These are phyloP conservation scores for Ophiodon elongatus DNA, from an alignment of 2,113 vertebrate genomes.

Conservation along the genomic window DNA sequence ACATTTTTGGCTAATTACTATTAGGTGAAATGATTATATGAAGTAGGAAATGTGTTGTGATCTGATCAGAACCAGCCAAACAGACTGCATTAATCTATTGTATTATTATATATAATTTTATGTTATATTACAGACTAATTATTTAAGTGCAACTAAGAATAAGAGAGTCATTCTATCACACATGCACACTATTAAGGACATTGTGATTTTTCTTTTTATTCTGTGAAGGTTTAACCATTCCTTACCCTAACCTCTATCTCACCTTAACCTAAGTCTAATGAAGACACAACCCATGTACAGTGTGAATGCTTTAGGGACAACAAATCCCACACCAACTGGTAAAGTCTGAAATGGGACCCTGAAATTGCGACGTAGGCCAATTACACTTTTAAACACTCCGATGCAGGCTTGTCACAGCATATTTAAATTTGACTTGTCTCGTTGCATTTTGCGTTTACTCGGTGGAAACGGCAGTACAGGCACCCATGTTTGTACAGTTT, in stretches of 20 bases:
- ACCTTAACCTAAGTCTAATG: neutral
- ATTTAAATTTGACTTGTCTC: neutral
- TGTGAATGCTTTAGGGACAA: neutral
- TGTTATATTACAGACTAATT: neutral
- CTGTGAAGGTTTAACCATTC: neutral
- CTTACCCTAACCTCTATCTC: neutral
- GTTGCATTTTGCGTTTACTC: neutral
- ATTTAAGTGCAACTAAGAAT: neutral
- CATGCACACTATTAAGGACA: neutral
- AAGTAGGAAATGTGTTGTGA: neutral
- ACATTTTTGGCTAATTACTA: neutral
- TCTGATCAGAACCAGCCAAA: neutral
- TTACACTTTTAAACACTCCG: neutral
- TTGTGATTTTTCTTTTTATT: neutral
- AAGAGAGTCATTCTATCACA: neutral
- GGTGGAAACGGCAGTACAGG: neutral
- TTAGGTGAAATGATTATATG: neutral
- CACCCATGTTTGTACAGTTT: neutral
- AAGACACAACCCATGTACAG: neutral
- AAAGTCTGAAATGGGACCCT: neutral
- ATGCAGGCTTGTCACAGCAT: neutral
- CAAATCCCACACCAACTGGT: neutral
- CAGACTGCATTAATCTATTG: neutral
- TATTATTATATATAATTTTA: no score
- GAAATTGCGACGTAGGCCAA: neutral